Percentiles rank a stretch among this genome's conserved stretches.
Evolutionary conservation across 2,113 vertebrate species (phyloP).

Genomic region (Chaetodon auriga): DNA sequence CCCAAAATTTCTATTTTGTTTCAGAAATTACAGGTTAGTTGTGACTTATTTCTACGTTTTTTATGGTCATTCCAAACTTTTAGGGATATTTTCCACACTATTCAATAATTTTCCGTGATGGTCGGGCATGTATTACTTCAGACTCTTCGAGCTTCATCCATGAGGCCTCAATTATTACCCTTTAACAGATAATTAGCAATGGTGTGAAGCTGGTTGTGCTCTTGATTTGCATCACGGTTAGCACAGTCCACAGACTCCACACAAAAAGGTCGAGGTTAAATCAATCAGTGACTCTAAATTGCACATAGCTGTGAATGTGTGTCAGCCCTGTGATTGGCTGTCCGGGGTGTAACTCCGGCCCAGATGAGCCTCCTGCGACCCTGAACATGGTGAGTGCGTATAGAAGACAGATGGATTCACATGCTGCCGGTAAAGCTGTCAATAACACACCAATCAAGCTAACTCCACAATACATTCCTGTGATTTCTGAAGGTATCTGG

Average conservation of each 20-base stretch:
- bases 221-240: not conserved
- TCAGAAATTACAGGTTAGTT: not conserved
- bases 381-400: slow-evolving; percentile 1
- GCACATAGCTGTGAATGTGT: not conserved
- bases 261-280: not conserved
- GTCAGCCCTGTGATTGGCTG: not conserved
- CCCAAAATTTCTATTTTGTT: not conserved
- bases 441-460: slow-evolving; percentile 11
- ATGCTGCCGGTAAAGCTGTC: slow-evolving; percentile 21
- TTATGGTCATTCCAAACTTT: not conserved
- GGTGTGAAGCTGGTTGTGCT: not conserved
- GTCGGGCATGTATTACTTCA: no score
- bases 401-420: not conserved
- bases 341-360: slow-evolving; percentile 15
- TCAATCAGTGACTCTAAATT: not conserved
- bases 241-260: not conserved
- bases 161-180: not conserved
- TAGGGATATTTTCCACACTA: not conserved
- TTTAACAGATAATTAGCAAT: not conserved
- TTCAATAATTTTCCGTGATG: not conserved
- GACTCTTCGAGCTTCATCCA: not conserved
- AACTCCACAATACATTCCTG: slow-evolving; percentile 17
- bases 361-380: not conserved
- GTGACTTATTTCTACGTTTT: not conserved
- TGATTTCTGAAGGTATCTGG: slow-evolving; percentile 43